Percentiles rank a stretch among this genome's conserved stretches.
Evolutionary conservation across 2,888 invertebrate genomes (phyloP).

Genomic region (Pandemis heparana): DNA sequence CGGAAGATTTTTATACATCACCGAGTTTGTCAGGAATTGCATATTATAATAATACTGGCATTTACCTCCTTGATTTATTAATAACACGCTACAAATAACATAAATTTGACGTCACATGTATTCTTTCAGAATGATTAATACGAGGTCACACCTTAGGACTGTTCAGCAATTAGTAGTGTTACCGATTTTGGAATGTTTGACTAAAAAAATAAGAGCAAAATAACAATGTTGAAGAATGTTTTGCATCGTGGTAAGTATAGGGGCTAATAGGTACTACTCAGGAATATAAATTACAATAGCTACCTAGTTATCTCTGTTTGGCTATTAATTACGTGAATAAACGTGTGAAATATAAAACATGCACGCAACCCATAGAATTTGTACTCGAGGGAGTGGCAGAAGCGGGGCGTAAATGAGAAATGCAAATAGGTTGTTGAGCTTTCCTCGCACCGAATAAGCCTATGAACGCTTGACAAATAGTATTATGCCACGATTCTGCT

Average conservation of each 20-base stretch:
- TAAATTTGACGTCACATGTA: background rate
- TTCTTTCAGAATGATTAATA: background rate
- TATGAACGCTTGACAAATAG: constrained; percentile 76
- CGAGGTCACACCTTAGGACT: background rate
- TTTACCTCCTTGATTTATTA: background rate
- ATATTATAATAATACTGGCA: background rate
- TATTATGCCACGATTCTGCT: constrained; percentile 68
- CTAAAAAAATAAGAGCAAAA: background rate
- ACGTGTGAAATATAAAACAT: constrained; percentile 53
- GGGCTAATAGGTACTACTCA: background rate
- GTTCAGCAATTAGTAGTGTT: background rate
- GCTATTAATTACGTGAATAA: constrained; percentile 5
- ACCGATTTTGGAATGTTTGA: background rate
- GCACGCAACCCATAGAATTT: constrained; percentile 64
- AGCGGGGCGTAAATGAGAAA: constrained; percentile 81
- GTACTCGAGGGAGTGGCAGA: constrained; percentile 68
- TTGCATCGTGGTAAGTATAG: background rate
- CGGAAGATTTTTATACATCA: constrained; percentile 35
- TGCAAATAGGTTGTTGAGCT: constrained; percentile 79
- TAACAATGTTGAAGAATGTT: background rate
- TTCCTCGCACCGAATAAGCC: constrained; percentile 70
- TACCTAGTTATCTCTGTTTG: background rate
- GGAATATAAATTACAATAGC: background rate
- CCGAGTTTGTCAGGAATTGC: constrained; percentile 36
- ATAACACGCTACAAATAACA: background rate